These are phyloP conservation scores for Drosophila gaucha DNA, from an alignment of 2,888 invertebrate species.

Conservation along the genomic window DNA sequence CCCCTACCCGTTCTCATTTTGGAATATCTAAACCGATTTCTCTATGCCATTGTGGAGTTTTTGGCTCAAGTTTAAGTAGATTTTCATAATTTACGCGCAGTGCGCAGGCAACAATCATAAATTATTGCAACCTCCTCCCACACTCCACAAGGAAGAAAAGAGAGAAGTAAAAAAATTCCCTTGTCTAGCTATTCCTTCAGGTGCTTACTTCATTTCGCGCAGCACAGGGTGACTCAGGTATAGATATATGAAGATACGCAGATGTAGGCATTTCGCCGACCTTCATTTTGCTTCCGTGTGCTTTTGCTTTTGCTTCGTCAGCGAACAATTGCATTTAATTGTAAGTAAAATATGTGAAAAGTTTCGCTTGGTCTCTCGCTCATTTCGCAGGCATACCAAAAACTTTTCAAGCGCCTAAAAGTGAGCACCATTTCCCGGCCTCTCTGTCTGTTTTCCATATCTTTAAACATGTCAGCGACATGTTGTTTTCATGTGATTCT, in stretches of 20 bases:
- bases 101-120: slow-evolving; percentile 67
- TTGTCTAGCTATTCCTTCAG: slow-evolving; percentile 2
- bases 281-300: slow-evolving; percentile 32
- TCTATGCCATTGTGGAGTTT: slow-evolving; percentile 23
- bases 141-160: neutral
- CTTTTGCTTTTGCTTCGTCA: slow-evolving; percentile 10
- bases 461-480: slow-evolving; percentile 71
- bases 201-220: slow-evolving; percentile 35
- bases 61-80: slow-evolving; percentile 75
- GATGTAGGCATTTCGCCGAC: slow-evolving; percentile 7
- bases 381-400: slow-evolving; percentile 39
- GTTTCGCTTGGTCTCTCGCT: slow-evolving; percentile 41
- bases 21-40: neutral
- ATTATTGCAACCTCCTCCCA: slow-evolving; percentile 54
- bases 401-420: slow-evolving; percentile 64
- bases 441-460: neutral
- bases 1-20: neutral
- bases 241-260: neutral
- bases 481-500: slow-evolving; percentile 76
- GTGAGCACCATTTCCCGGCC: slow-evolving; percentile 20
- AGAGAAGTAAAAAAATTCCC: neutral
- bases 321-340: slow-evolving; percentile 78
- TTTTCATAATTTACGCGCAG: slow-evolving; percentile 78
- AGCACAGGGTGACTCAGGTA: slow-evolving; percentile 15
- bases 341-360: slow-evolving; percentile 80